Conservation (phyloP, 2,113 vertebrate species). For the Sylvia atricapilla region DNA sequence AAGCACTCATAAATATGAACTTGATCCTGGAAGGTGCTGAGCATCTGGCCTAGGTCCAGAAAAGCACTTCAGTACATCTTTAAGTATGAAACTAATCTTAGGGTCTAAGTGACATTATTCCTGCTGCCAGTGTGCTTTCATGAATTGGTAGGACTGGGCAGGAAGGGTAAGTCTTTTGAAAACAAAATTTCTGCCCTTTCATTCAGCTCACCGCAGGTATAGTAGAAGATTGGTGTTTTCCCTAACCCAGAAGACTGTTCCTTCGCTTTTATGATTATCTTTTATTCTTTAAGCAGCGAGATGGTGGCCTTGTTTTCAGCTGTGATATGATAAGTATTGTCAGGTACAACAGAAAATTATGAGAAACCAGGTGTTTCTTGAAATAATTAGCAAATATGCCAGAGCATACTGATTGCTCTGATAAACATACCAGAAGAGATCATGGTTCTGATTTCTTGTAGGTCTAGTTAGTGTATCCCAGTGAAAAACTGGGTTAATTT, state of each 20-base stretch:
- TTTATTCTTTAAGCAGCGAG: background rate
- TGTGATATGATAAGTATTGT: background rate
- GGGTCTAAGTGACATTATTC: background rate
- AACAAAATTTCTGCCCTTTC: background rate
- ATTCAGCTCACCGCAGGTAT: background rate
- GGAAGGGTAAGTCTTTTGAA: background rate
- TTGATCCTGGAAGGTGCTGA: background rate
- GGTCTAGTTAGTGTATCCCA: background rate
- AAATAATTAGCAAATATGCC: background rate
- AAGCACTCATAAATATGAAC: conserved; percentile 27
- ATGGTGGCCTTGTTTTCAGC: background rate
- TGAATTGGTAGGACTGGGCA: background rate
- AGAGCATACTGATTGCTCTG: background rate
- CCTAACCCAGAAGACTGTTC: background rate
- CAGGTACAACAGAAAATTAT: background rate
- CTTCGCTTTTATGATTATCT: background rate
- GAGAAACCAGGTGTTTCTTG: background rate
- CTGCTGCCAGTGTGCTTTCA: background rate
- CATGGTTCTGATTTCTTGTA: background rate
- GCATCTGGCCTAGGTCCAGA: conserved; percentile 9
- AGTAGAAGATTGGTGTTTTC: background rate
- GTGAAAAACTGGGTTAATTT: background rate
- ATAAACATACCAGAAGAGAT: background rate
- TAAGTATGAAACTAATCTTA: background rate
- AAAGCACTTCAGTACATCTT: conserved; percentile 8